Evolutionary conservation across 2,113 vertebrate genomes (phyloP).

Genomic region (Phalacrocorax pelagicus): DNA sequence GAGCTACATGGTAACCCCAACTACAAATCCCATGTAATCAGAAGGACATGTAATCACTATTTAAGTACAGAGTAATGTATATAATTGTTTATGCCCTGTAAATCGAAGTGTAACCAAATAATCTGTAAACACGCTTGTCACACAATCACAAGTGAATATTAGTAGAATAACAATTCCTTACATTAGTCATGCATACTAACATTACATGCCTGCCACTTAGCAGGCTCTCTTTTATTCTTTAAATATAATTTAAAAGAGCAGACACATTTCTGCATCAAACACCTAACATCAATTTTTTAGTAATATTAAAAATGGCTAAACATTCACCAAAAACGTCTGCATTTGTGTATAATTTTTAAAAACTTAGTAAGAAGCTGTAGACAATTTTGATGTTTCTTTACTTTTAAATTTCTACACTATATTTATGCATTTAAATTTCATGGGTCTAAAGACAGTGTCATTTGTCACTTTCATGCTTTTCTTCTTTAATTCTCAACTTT

Average conservation of each 20-base stretch:
- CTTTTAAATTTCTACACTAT: slow-evolving; percentile 82
- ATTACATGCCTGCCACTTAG: slow-evolving; percentile 83
- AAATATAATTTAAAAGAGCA: slow-evolving; percentile 85
- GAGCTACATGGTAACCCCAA: slow-evolving; percentile 79
- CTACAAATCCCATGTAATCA: slow-evolving; percentile 70
- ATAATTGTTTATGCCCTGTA: slow-evolving; percentile 83
- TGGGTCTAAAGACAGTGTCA: slow-evolving; percentile 82
- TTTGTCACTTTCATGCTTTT: slow-evolving; percentile 85
- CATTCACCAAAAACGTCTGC: slow-evolving; percentile 93
- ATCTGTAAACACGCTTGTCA: slow-evolving; percentile 96
- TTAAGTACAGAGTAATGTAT: slow-evolving; percentile 78
- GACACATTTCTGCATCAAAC: slow-evolving; percentile 86
- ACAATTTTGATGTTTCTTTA: slow-evolving; percentile 81
- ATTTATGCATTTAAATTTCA: slow-evolving; percentile 76
- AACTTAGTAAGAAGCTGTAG: slow-evolving; percentile 84
- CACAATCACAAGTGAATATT: slow-evolving; percentile 95
- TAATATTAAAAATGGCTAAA: slow-evolving; percentile 95
- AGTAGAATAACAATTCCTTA: slow-evolving; percentile 93
- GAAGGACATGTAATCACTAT: slow-evolving; percentile 66
- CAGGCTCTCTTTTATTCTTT: slow-evolving; percentile 78
- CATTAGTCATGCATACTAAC: slow-evolving; percentile 98
- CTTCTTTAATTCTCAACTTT: slow-evolving; percentile 90
- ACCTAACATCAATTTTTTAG: slow-evolving; percentile 91
- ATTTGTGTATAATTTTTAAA: slow-evolving; percentile 91
- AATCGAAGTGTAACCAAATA: slow-evolving; percentile 85